Conservation (phyloP, 2,888 invertebrate species). For the Timema cristinae region DNA sequence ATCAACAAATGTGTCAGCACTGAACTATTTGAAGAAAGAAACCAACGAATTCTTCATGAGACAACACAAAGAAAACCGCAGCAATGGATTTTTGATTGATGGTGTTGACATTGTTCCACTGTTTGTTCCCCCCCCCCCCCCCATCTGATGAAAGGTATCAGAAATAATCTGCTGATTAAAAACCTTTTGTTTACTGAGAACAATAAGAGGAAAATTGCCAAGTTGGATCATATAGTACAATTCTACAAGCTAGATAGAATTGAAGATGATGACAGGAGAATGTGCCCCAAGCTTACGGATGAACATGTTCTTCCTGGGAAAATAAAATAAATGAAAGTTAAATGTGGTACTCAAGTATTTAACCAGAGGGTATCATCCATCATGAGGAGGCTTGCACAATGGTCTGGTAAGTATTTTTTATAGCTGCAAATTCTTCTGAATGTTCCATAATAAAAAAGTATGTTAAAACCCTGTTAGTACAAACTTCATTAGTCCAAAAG, state of each 20-base stretch:
- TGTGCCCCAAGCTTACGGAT: background rate
- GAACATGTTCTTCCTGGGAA: background rate
- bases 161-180: background rate
- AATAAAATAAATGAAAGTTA: slow-evolving; percentile 2
- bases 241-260: slow-evolving; percentile 3
- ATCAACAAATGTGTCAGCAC: background rate
- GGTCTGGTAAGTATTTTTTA: background rate
- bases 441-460: too few relatives aligned
- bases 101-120: background rate
- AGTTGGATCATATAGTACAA: background rate
- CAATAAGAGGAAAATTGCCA: background rate
- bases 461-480: too few relatives aligned
- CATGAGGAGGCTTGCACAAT: slow-evolving; percentile 6
- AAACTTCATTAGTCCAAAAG: too few relatives aligned
- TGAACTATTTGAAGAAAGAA: slow-evolving; percentile 6
- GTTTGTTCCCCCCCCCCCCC: slow-evolving; percentile 1
- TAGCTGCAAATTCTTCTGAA: too few relatives aligned
- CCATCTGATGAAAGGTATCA: slow-evolving; percentile 2
- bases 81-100: background rate
- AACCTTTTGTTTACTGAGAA: background rate
- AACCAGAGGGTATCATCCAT: background rate
- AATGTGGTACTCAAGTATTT: background rate
- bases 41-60: background rate
- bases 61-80: background rate
- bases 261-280: background rate